Percentiles rank a stretch among this genome's conserved stretches.
Conservation (phyloP, 2,797 vertebrate genomes). For the Threskiornis aethiopicus region DNA sequence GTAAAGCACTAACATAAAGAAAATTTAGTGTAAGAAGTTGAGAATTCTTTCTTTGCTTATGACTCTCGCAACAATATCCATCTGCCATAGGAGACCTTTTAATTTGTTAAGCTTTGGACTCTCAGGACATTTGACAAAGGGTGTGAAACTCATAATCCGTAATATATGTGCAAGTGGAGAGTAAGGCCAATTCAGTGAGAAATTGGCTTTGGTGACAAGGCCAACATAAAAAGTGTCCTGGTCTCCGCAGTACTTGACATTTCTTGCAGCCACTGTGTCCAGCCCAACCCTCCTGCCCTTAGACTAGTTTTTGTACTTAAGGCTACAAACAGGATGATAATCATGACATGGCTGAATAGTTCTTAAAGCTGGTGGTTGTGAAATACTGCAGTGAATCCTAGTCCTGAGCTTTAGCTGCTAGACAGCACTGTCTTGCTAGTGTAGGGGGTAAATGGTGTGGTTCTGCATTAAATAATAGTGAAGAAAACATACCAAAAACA, state of each 20-base stretch:
- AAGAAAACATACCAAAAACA: not conserved
- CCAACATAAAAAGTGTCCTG: not conserved
- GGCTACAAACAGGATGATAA: not conserved
- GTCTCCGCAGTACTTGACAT: not conserved
- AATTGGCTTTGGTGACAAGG: not conserved
- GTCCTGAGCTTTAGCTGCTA: not conserved
- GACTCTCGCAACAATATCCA: not conserved
- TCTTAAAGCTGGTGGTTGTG: not conserved
- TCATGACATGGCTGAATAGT: rapidly evolving
- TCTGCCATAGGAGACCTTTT: not conserved
- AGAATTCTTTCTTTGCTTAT: not conserved
- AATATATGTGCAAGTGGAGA: not conserved
- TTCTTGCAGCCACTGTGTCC: not conserved
- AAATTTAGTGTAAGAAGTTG: not conserved
- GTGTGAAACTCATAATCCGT: not conserved
- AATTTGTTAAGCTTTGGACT: not conserved
- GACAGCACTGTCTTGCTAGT: not conserved
- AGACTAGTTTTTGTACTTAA: not conserved
- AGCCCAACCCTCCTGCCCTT: not conserved
- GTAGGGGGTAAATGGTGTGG: not conserved
- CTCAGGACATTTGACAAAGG: not conserved
- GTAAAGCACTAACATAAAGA: not conserved
- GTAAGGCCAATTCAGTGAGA: not conserved
- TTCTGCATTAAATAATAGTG: not conserved
- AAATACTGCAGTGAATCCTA: not conserved